Conservation (phyloP, 2,113 vertebrate species). For the Pantherophis guttatus region DNA sequence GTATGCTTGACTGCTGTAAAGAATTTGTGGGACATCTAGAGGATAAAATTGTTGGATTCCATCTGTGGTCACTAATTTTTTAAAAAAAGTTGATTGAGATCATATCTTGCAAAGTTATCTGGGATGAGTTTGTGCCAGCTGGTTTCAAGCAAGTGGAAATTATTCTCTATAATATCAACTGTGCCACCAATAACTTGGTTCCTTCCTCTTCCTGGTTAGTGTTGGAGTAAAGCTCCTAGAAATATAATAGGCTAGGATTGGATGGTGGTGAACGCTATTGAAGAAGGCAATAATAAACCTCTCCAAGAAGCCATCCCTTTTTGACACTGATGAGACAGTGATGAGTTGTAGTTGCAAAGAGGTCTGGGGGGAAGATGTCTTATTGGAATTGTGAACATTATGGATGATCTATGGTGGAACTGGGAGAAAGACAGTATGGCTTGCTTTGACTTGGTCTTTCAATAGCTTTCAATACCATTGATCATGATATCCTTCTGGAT, state of each 20-base stretch:
- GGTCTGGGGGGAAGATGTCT: background rate
- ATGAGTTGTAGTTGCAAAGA: background rate
- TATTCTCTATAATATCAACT: background rate
- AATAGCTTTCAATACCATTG: background rate
- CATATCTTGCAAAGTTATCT: background rate
- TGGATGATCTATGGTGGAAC: background rate
- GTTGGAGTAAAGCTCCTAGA: background rate
- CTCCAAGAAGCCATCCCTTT: background rate
- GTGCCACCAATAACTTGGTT: background rate
- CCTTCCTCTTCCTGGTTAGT: background rate
- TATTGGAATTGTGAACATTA: background rate
- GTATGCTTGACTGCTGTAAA: background rate
- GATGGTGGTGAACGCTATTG: background rate
- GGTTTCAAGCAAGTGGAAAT: background rate
- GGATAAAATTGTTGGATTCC: background rate
- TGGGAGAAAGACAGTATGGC: background rate
- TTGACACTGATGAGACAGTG: background rate
- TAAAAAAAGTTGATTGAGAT: background rate
- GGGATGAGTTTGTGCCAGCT: background rate
- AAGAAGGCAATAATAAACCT: background rate
- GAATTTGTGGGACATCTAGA: background rate
- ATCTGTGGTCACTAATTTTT: background rate
- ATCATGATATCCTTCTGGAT: background rate
- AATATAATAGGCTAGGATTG: background rate
- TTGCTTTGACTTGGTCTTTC: background rate